These are phyloP conservation scores for Podocnemis expansa DNA, from an alignment of 2,113 vertebrate genomes.

Conservation along the genomic window DNA sequence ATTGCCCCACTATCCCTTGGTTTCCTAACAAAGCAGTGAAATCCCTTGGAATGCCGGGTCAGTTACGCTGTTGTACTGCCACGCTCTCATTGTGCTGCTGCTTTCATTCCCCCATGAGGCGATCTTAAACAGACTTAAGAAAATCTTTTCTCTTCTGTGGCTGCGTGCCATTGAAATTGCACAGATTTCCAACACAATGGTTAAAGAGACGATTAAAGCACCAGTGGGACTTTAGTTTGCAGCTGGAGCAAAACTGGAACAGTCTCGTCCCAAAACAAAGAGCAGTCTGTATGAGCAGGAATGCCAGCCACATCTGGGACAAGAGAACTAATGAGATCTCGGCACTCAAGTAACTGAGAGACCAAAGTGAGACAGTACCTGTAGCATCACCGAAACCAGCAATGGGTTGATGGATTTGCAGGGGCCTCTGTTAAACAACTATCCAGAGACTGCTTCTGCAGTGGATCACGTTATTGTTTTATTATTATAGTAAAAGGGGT, in stretches of 20 bases:
- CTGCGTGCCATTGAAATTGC: neutral
- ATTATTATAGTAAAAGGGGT: fast-evolving
- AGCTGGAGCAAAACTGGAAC: neutral
- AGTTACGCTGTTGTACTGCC: neutral
- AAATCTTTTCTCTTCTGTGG: fast-evolving
- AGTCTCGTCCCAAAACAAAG: neutral
- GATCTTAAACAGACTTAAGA: neutral
- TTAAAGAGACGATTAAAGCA: neutral
- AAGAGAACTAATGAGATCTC: neutral
- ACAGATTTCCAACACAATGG: neutral
- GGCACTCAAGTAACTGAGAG: neutral
- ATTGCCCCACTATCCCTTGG: neutral
- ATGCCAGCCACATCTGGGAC: neutral
- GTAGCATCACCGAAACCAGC: neutral
- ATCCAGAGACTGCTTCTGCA: neutral
- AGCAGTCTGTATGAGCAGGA: neutral
- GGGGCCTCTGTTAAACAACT: neutral
- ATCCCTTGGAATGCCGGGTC: neutral
- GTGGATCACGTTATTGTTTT: fast-evolving
- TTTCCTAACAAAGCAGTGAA: neutral
- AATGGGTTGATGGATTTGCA: neutral
- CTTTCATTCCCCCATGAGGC: neutral
- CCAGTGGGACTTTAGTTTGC: neutral
- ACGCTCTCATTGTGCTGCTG: neutral
- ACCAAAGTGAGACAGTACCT: neutral